These are phyloP conservation scores for Athripsodes cinereus DNA, from an alignment of 2,888 invertebrate species.

Conservation along the genomic window DNA sequence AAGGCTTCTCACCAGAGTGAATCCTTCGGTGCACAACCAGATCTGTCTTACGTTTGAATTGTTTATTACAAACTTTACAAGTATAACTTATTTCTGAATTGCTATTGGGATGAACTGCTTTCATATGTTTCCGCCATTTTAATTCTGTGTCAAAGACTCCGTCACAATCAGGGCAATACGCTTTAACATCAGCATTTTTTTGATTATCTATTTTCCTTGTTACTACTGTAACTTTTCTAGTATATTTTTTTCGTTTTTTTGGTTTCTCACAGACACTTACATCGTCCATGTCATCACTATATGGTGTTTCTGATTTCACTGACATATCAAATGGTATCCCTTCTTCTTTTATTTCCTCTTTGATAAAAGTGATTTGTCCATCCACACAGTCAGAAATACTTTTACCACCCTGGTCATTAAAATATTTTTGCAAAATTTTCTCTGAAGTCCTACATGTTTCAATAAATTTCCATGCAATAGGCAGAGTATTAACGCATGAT, in stretches of 20 bases:
- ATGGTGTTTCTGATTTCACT: conserved; percentile 7
- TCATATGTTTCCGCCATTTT: conserved; percentile 10
- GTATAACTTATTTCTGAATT: neutral
- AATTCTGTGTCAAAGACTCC: neutral
- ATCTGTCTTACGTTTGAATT: conserved; percentile 24
- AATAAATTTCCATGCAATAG: conserved; percentile 15
- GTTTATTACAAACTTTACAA: conserved; percentile 17
- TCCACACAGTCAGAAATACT: neutral
- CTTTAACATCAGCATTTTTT: neutral
- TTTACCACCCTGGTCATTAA: too few relatives aligned
- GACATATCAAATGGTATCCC: neutral
- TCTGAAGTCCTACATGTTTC: conserved; percentile 14
- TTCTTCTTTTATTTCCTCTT: conserved; percentile 15
- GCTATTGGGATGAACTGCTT: neutral
- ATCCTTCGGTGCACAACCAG: conserved; percentile 22
- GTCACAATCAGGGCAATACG: neutral
- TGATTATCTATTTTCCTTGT: neutral
- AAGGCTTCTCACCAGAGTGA: conserved; percentile 26
- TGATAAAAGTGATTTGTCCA: neutral
- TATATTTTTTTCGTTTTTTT: neutral
- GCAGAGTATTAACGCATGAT: conserved; percentile 7
- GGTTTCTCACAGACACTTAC: neutral
- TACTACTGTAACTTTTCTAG: neutral
- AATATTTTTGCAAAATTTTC: conserved; percentile 8
- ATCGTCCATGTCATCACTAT: neutral